Conservation (phyloP, 2,797 vertebrate genomes). For the Enteromius paludinosus region DNA sequence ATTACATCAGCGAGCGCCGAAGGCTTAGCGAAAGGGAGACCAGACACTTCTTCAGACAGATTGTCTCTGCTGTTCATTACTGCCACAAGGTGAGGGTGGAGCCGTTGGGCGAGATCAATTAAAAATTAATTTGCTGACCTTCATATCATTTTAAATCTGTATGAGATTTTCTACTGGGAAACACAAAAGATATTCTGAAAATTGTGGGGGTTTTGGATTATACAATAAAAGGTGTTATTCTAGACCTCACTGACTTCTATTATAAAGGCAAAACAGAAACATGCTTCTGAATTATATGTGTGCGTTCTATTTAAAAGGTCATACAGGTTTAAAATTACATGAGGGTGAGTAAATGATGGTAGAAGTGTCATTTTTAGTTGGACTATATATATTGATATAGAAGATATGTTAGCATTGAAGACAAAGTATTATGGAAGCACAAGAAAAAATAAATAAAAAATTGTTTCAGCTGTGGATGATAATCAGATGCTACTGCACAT, state of each 20-base stretch:
- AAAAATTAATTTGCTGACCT: background rate
- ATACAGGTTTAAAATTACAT: background rate
- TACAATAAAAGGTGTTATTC: background rate
- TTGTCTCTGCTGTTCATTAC: slow-evolving; percentile 96
- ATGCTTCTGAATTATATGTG: background rate
- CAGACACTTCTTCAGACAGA: slow-evolving; percentile 96
- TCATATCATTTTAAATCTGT: background rate
- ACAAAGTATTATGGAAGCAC: background rate
- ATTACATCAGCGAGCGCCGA: slow-evolving; percentile 96
- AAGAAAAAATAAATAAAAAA: background rate
- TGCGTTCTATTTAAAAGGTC: background rate
- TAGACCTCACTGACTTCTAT: background rate
- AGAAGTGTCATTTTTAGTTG: background rate
- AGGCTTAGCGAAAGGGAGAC: slow-evolving; percentile 93
- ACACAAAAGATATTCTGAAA: background rate
- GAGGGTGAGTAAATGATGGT: background rate
- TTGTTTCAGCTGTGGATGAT: background rate
- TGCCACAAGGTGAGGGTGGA: slow-evolving; percentile 91
- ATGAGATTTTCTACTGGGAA: background rate
- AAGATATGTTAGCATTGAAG: background rate
- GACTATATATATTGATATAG: background rate
- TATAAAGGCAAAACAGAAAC: background rate
- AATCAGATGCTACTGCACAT: background rate
- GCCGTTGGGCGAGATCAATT: background rate
- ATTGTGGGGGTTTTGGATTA: background rate